A percentile compares a stretch with the other conserved stretches of the same genome.
These are phyloP conservation scores for Molossus alvarezi DNA, from an alignment of 2,797 vertebrate species.

Conservation along the genomic window DNA sequence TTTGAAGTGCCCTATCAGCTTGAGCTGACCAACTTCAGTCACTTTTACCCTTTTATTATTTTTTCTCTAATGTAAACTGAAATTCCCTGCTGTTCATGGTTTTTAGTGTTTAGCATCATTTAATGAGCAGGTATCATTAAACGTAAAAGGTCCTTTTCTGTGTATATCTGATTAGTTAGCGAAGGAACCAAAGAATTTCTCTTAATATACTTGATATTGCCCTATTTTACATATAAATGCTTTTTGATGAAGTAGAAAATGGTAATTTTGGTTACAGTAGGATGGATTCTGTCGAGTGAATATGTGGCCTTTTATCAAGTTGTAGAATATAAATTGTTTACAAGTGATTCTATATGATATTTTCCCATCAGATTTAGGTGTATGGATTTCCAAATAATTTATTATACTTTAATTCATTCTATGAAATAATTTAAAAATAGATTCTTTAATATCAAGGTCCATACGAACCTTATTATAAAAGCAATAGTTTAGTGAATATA, in stretches of 20 bases:
- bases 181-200: constrained; percentile 92
- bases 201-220: constrained; percentile 92
- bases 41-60: constrained; percentile 98
- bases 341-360: constrained; percentile 14
- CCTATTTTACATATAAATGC: constrained; percentile 90
- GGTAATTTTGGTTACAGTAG: constrained; percentile 89
- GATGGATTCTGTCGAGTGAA: constrained; percentile 85
- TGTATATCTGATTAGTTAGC: constrained; percentile 93
- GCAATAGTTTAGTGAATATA: not conserved
- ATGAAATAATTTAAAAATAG: not conserved
- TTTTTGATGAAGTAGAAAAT: constrained; percentile 90
- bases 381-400: constrained; percentile 54
- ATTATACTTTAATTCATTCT: constrained; percentile 20
- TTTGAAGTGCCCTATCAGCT: constrained; percentile 99
- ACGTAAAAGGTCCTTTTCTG: constrained; percentile 93
- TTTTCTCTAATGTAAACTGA: constrained; percentile 99
- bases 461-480: constrained; percentile 54
- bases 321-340: constrained; percentile 86
- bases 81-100: constrained; percentile 96
- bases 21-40: constrained; percentile 99
- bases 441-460: constrained; percentile 35
- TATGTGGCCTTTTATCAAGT: constrained; percentile 74
- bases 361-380: not conserved
- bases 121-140: constrained; percentile 99
- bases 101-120: constrained; percentile 95